Evolutionary conservation across 2,797 vertebrate genomes (phyloP), one percentile per base, ranked within the genome.

Genomic region (Numenius phaeopus): DNA sequence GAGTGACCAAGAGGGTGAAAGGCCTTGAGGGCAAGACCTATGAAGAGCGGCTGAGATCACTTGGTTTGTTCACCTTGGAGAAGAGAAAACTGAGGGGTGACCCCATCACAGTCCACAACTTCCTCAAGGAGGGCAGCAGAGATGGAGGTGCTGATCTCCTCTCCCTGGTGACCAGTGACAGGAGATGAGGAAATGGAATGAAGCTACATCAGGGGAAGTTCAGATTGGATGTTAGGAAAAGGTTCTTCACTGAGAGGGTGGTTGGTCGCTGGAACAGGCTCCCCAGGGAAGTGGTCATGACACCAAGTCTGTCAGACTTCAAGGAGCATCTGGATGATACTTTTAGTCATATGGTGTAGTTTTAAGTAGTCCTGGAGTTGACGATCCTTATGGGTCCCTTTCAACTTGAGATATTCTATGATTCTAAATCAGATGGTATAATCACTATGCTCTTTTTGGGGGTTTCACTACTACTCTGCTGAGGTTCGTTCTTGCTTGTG

Each of bases 401-500:
- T 34, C 15, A 78, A 13, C 11, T 7, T 75, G 32, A 71, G 23
- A 29, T 37, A 62, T 18, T 79, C 34, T 34, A 3, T 40, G 22
- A 42, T n/a, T 77, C 55, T 32, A 78, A 86, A 82, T 67, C 34
- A 82, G 27, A 37, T 47, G 32, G 22, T 78, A 39, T 8, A 73
- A 16, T 42, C 26, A 32, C 5, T 19, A 10, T 1, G 1, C 22
- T 79, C 44, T 78, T 78, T 2, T 30, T 54, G 18, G 6, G 14
- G 32, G 5, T 57, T 70, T 89, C 40, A 55, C 7, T 64, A 3
- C 9, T 19, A 14, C 16, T 80, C 40, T 50, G 37, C 18, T 1
- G 3, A 72, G 10, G 11, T 66, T 81, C 0, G 0, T 37, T 80
- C 19, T 58, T 2, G 0, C 7, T 72, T 66, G 14, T 24, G 16